Base-by-base conservation (phyloP, 2,113 vertebrate species). In the Phalacrocorax aristotelis region DNA sequence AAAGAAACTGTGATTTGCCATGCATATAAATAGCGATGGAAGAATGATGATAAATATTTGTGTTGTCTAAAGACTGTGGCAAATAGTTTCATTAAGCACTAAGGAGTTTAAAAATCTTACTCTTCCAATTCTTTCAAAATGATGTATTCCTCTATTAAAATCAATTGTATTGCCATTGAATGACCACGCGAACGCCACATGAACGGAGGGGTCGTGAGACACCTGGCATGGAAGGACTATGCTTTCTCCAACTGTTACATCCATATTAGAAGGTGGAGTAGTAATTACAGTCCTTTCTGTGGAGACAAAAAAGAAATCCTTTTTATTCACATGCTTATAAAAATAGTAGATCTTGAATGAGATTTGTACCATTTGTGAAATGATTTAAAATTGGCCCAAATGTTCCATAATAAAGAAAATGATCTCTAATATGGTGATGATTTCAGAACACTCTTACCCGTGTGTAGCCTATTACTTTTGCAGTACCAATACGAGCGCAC, bases 241-340 rank as follows among this genome's bases (percentile, higher is more conserved):
- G 87, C 99, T 99, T 97, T 99, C 99, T 6, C 99, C 99, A 68
- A 99, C 98, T 0, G 98, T 98, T 44, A 98, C 99, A n/a, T 99
- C 99, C 96, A 98, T 97, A 92, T 98, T 98, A 70, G 98, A 94
- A 27, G 99, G 99, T 13, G 99, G 98, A 30, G 98, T 86, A 0
- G 96, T 97, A 83, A 99, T 98, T 57, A 97, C 96, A 27, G 99
- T 99, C 40, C 98, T 98, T 71, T 99, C 99, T 99, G 95, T 76
- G 71, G 75, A 93, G 77, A 60, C 13, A 79, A 74, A 96, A 77
- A 46, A 38, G 55, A 9, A 5, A 15, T 42, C 0, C 3, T 85
- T 87, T 77, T 36, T 34, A 74, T 86, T 75, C 21, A 79, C 88
- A 38, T 26, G n/a, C 15, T 52, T 19, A 8, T 26, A 61, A 70